Evolutionary conservation across 2,888 invertebrate species (phyloP).

Genomic region (Tenthredo notha): DNA sequence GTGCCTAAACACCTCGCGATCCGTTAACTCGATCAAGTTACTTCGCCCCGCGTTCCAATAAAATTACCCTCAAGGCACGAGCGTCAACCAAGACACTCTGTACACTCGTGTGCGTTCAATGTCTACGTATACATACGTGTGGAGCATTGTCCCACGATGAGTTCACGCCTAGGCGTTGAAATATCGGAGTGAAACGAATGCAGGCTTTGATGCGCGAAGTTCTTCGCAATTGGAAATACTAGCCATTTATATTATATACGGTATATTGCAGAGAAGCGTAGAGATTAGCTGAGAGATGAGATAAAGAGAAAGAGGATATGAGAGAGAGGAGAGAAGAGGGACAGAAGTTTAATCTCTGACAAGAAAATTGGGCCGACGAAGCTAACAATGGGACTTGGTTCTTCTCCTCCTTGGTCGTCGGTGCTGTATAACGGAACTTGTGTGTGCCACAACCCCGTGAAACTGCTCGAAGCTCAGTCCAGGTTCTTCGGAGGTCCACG

Average conservation of each 20-base stretch:
- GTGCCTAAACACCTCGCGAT: slow-evolving; percentile 51
- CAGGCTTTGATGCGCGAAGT: slow-evolving; percentile 32
- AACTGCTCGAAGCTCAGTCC: slow-evolving; percentile 5
- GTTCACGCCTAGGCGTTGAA: slow-evolving; percentile 21
- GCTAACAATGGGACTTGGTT: slow-evolving; percentile 46
- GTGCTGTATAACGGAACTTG: slow-evolving; percentile 37
- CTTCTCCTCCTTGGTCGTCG: neutral
- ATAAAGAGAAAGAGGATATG: neutral
- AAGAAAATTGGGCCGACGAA: slow-evolving; percentile 42
- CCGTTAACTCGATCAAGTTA: slow-evolving; percentile 48
- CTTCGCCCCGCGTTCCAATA: slow-evolving; percentile 47
- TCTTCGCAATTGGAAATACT: slow-evolving; percentile 36
- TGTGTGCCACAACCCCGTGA: slow-evolving; percentile 22
- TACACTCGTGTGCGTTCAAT: neutral
- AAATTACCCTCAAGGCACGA: slow-evolving; percentile 48
- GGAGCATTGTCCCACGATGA: slow-evolving; percentile 19
- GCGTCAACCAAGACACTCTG: slow-evolving; percentile 24
- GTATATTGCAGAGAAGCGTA: neutral
- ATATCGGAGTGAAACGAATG: slow-evolving; percentile 33
- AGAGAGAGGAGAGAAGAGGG: slow-evolving; percentile 35
- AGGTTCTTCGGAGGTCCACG: neutral
- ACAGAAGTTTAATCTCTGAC: slow-evolving; percentile 53
- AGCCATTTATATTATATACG: slow-evolving; percentile 30
- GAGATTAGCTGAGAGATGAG: neutral
- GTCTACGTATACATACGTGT: neutral